Base-by-base conservation (phyloP, 2,797 vertebrate genomes). In the Sarcophilus harrisii region DNA sequence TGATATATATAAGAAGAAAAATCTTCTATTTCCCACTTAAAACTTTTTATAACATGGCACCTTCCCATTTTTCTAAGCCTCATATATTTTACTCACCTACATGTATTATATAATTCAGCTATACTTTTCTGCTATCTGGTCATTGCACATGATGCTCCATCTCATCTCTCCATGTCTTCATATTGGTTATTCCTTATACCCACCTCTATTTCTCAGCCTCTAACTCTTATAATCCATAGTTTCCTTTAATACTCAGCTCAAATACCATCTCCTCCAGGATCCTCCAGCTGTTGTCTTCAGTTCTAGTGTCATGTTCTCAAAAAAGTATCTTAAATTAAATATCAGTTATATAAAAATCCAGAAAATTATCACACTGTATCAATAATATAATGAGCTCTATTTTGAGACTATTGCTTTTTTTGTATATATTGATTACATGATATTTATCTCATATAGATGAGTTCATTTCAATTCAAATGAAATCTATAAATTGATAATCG, bases 311-410 rank as follows among this genome's bases (percentile, higher is more conserved):
- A 66, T 66, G 32, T 32, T 66, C 62, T 66, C 62, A n/a, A 66
- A 62, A 62, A 13, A 32, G 30, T 14, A 14, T 3, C 30, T 62
- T 62, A 12, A 62, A 38, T 92, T 94, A 95, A 89, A 93, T 95
- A n/a, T 11, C 13, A 92, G 30, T 52, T 52, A 52, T 92, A 62
- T 6, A 92, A 58, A 94, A 96, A 55, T 38, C 29, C 57, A 94
- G 10, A 91, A 8, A 94, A 96, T 94, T 94, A 92, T 66, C 62
- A 87, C 3, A 90, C 16, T 94, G 32, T 11, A 58, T 94, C 32
- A 57, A 90, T 0, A 94, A 90, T 38, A 1, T 38, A 90, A 30
- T 92, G 32, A 94, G 54, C 18, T 58, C 49, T 11, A 60, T 91
- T 94, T 10, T 1, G 94, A 55, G n/a, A 73, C 30, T 58, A 4